Evolutionary conservation across 2,888 invertebrate genomes (phyloP), one percentile per base, ranked within the genome.

Genomic region (Stenoptilia bipunctidactyla): DNA sequence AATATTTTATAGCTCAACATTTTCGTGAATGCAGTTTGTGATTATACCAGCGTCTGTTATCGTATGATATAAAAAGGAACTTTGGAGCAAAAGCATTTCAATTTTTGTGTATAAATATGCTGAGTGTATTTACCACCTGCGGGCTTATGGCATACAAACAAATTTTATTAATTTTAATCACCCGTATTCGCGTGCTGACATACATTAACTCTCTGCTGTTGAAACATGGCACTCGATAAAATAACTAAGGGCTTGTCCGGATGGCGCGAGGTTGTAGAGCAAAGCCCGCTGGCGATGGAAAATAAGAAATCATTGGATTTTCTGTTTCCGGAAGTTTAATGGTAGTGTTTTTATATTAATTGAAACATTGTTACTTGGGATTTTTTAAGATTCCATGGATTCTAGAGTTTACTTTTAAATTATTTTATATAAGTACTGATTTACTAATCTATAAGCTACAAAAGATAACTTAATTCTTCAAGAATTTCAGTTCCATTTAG

Each of bases 81-180:
- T 20, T 20, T 20, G 3, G 14, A 38, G 27, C 33, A 12, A 15
- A 10, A 13, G 36, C 37, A 45, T 53, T 56, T 48, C 57, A 57
- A 55, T 56, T 55, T 53, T 58, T 53, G 44, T 38, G 41, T 38
- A 44, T 45, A 49, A 53, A 52, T 44, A 44, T 44, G 41, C 45
- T 48, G 50, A 49, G 47, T 50, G 30, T 3, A n/a, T 12, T 3
- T 3, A n/a, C 55, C 52, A 55, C 57, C 56, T 53, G 52, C 49
- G 49, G 48, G 42, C 40, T 34, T 15, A 37, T 34, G 35, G 45
- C 45, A 47, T 42, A 47, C 46, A 52, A 56, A 65, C 69, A 69
- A 75, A 74, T 80, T 77, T 79, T 80, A 79, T 79, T 80, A 82
- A 79, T 83, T 80, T 75, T 79, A 80, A 80, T 80, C 70, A 72